Evolutionary conservation across 92 coral and sea anemone species (phyloP).

Genomic region (Zoanthus gigantus): DNA sequence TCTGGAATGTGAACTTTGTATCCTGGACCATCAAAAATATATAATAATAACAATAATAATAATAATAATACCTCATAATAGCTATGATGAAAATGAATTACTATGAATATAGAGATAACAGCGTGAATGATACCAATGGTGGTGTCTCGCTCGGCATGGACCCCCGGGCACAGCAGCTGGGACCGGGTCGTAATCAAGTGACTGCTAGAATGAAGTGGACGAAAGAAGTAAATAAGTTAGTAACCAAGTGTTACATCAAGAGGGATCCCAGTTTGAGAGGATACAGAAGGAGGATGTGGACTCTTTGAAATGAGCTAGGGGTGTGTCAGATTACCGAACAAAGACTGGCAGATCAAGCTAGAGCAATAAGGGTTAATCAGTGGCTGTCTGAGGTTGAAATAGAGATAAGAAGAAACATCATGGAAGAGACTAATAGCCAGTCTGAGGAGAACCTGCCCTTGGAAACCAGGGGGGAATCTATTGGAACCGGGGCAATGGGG

Average conservation of each 20-base stretch:
- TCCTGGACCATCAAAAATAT: no score
- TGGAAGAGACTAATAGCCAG: slow-evolving; percentile 7
- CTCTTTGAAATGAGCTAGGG: slow-evolving; percentile 54
- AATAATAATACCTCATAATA: no score
- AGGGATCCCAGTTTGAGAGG: slow-evolving; percentile 15
- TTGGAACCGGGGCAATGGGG: not conserved
- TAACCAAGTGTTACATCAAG: no score
- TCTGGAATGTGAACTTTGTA: no score
- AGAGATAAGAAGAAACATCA: slow-evolving; percentile 47
- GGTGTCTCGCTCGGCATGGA: not conserved
- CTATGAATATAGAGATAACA: not conserved
- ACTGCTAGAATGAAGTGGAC: no score
- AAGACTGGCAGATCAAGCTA: slow-evolving; percentile 50
- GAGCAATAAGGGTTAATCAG: slow-evolving; percentile 50
- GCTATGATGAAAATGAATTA: no score
- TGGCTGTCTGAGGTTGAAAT: slow-evolving; percentile 57
- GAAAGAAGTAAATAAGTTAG: no score
- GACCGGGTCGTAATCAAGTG: not conserved
- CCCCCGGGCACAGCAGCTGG: not conserved
- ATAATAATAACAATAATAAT: no score
- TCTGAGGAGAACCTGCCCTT: not conserved
- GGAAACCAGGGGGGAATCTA: not conserved
- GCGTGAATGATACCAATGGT: not conserved
- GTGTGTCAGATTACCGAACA: slow-evolving; percentile 28
- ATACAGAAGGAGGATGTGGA: slow-evolving; percentile 56